Evolutionary conservation across 2,797 vertebrate species (phyloP).

Genomic region (Ficedula albicollis): DNA sequence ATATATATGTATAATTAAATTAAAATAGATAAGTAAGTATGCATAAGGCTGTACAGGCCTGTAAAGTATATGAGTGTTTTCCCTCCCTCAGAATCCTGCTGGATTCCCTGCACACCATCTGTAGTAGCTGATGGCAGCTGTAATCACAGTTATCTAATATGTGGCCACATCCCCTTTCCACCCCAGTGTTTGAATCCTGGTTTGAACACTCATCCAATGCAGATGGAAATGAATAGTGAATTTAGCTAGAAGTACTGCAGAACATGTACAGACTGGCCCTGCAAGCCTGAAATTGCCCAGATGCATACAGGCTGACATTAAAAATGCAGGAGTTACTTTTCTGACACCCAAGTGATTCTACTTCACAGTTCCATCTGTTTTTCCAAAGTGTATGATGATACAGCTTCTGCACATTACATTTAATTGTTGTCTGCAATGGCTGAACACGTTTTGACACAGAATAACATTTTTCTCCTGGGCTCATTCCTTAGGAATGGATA

Average conservation of each 20-base stretch:
- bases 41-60: background rate
- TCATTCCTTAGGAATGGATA: background rate
- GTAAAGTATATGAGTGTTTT: background rate
- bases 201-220: background rate
- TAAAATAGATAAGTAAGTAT: background rate
- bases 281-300: background rate
- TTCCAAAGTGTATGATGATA: background rate
- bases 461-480: background rate
- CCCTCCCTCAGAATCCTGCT: background rate
- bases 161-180: background rate
- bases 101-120: background rate
- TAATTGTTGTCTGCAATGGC: background rate
- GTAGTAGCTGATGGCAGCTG: background rate
- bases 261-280: background rate
- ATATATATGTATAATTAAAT: background rate
- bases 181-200: background rate
- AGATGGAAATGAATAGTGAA: background rate
- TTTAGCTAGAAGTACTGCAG: background rate
- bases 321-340: slow-evolving; percentile 16
- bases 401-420: background rate
- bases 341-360: background rate
- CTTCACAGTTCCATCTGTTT: slow-evolving; percentile 10
- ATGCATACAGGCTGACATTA: background rate
- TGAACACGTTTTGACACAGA: background rate
- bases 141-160: background rate